A percentile compares a stretch with the other conserved stretches of the same genome.
Evolutionary conservation across 2,888 invertebrate species (phyloP).

Genomic region (Oscheius myriophilus): DNA sequence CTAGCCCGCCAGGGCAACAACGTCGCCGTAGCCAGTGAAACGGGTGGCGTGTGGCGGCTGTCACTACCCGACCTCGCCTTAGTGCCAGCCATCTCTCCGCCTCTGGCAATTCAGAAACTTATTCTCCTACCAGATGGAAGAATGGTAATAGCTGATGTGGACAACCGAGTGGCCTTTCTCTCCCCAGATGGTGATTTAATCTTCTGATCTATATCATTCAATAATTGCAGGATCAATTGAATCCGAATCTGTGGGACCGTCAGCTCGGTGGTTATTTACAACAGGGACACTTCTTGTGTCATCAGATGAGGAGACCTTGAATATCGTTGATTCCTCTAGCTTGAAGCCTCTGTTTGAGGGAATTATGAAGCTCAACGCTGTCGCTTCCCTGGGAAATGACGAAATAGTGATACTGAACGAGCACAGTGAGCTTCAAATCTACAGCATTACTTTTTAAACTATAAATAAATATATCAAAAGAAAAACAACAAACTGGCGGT

Average conservation of each 20-base stretch:
- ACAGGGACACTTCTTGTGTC: neutral
- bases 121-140: slow-evolving; percentile 5
- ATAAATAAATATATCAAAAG: too few relatives aligned
- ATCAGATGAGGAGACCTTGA: slow-evolving; percentile 11
- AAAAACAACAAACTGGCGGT: too few relatives aligned
- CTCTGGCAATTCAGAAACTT: slow-evolving; percentile 9
- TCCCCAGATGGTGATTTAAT: slow-evolving; percentile 1
- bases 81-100: slow-evolving; percentile 17
- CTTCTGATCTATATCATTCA: too few relatives aligned
- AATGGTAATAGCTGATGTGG: slow-evolving; percentile 13
- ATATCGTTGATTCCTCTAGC: neutral
- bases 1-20: slow-evolving; percentile 3
- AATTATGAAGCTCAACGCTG: neutral
- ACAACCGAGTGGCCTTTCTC: slow-evolving; percentile 10
- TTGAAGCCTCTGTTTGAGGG: slow-evolving; percentile 5
- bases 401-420: slow-evolving; percentile 20
- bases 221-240: slow-evolving; percentile 9
- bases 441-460: slow-evolving; percentile 10
- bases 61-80: slow-evolving; percentile 6
- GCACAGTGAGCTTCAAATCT: slow-evolving; percentile 16
- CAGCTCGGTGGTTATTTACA: slow-evolving; percentile 8
- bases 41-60: slow-evolving; percentile 17
- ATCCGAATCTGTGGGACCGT: neutral
- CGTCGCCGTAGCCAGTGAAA: slow-evolving; percentile 18
- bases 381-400: neutral